Percentiles rank a stretch among this genome's conserved stretches.
phyloP scores from a whole-genome alignment of 1,140 invertebrate species.

The Diorhabda sublineata region DNA sequence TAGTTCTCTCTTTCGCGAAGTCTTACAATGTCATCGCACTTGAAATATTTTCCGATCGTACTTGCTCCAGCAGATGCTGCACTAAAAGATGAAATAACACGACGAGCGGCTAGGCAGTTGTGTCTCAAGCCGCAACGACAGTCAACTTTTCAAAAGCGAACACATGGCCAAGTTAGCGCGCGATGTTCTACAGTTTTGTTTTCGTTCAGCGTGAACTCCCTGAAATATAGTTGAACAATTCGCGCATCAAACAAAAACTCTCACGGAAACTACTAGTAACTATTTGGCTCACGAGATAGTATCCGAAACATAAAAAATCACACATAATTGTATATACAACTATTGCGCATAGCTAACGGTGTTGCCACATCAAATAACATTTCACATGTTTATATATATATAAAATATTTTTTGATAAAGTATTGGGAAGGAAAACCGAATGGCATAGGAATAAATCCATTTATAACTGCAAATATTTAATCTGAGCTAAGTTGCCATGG shows the following conservation, averaged over 20 bases:
- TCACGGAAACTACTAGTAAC: no score
- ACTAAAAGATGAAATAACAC: slow-evolving; percentile 1
- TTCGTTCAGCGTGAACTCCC: background rate
- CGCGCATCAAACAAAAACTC: no score
- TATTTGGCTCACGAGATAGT: no score
- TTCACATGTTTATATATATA: no score
- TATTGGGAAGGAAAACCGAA: no score
- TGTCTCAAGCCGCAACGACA: background rate
- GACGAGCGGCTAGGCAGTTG: background rate
- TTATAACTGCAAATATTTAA: no score
- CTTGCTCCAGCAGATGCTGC: slow-evolving; percentile 8
- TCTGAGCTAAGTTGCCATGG: no score
- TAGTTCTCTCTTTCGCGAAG: slow-evolving; percentile 1
- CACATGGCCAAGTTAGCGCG: slow-evolving; percentile 11
- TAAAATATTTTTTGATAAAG: no score
- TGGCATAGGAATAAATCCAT: no score
- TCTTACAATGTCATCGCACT: slow-evolving; percentile 15
- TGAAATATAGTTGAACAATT: background rate
- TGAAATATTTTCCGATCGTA: slow-evolving; percentile 5
- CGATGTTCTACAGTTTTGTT: slow-evolving; percentile 5
- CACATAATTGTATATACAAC: background rate
- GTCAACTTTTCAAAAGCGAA: slow-evolving; percentile 14
- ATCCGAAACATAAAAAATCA: no score
- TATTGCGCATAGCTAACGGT: background rate
- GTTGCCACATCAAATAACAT: background rate